Base-by-base conservation (phyloP, 2,888 invertebrate species). In the Dioctria rufipes region DNA sequence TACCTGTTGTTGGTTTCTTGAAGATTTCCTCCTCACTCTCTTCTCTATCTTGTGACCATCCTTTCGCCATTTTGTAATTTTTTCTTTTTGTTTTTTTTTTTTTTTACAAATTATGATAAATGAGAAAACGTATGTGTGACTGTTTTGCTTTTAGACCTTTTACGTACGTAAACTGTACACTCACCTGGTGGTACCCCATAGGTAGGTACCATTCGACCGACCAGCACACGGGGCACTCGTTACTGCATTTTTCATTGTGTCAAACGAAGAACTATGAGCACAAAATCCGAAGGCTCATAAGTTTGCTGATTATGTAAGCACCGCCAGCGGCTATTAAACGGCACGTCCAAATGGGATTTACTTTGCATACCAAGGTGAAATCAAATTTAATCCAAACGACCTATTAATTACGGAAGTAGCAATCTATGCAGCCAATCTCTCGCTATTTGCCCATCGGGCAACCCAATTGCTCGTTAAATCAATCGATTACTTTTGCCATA, bases 381-480 rank as follows among this genome's bases (percentile, higher is more conserved):
- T 71, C 71, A 51, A 51, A 71, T 37, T 71, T 71, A 71, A 71
- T 71, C 71, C 71, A 71, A 71, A 71, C 71, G 71, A 54, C 71
- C 71, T 71, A 71, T 71, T 71, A 71, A 71, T 71, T 71, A 71
- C 71, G 71, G 71, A 71, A 71, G 71, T 51, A 71, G 71, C 71
- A 71, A 71, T 54, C 71, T 54, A 5, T 4, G 37, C 11, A 58
- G 11, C 2, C 58, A 51, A 46, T 49, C 71, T 25, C 25, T 25
- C 39, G 49, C 71, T 39, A 40, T 67, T 67, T 51, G 54, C 71
- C 71, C 71, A 54, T 51, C 71, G 71, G 71, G 58, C 71, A 71
- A 49, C 71, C 49, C 71, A 71, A 71, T 51, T 71, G 71, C 54
- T 71, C 51, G 71, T 71, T 71, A 71, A 71, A 71, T 71, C 71